Conservation (phyloP, 2,113 vertebrate genomes). For the Ceyx margarethae region DNA sequence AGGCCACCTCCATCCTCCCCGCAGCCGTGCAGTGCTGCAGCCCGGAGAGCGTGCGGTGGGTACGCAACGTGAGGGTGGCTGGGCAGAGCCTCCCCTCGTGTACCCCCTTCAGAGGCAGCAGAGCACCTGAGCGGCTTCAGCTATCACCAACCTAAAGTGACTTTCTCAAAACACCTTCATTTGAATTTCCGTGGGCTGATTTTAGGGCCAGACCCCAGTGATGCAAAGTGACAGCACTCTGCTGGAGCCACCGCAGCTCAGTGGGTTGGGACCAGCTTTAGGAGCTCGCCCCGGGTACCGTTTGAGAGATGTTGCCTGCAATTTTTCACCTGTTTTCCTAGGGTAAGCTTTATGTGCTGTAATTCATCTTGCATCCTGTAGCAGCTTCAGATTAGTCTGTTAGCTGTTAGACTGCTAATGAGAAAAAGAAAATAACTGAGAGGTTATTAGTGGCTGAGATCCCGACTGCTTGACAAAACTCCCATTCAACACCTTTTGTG, state of each 20-base stretch:
- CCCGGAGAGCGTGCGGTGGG: neutral
- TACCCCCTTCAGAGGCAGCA: neutral
- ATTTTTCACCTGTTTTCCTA: conserved; percentile 10
- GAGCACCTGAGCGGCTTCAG: neutral
- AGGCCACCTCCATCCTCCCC: neutral
- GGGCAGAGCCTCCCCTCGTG: neutral
- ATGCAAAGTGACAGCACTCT: rapidly evolving
- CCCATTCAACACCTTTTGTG: conserved; percentile 42
- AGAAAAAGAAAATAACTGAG: conserved; percentile 49
- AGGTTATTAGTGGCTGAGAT: conserved; percentile 41
- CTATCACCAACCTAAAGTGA: neutral
- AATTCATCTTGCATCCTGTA: conserved; percentile 6
- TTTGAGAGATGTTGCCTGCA: neutral
- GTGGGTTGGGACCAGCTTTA: neutral
- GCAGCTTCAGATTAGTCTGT: conserved; percentile 33
- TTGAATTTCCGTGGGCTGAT: neutral
- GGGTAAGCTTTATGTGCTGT: neutral
- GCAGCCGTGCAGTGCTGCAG: neutral
- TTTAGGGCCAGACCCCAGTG: neutral
- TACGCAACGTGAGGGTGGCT: neutral
- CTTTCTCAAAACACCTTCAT: neutral
- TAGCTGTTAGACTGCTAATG: conserved; percentile 33
- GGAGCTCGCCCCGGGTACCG: rapidly evolving
- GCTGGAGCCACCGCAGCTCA: neutral
- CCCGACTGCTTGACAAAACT: conserved; percentile 56